Base-by-base conservation (phyloP, 2,797 vertebrate genomes). In the Antennarius maculatus region DNA sequence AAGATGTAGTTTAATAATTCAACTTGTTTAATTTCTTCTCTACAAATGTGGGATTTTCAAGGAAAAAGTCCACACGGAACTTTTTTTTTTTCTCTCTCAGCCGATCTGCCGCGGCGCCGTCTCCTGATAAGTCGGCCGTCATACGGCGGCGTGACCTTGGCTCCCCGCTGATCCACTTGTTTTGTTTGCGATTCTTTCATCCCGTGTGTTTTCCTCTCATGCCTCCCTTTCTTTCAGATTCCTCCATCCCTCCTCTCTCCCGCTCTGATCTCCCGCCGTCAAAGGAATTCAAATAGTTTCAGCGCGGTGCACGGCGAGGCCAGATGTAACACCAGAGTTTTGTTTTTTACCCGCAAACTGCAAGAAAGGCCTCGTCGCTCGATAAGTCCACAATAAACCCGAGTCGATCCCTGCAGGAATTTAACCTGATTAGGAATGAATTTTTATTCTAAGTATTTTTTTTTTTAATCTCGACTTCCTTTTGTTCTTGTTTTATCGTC, bases 181-280 rank as follows among this genome's bases (percentile, higher is more conserved):
- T 88, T 86, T 87, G 79, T 82, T 64, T 77, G 79, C 49, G 1
- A 54, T 66, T 81, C 81, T 86, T 86, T 88, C 69, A 87, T 89
- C 83, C 79, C 42, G 58, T 47, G 37, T 29, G 37, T 61, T 82
- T 72, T 72, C 54, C 61, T 75, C 76, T 63, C 63, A 27, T 41
- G 47, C 55, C 4, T 27, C 54, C 63, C 64, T 71, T 23, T 41
- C 55, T 67, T 54, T 79, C 69, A 77, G 57, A 73, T 76, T 72
- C 55, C 64, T 31, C 54, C 15, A 14, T 70, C 74, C 63, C 52
- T 69, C 66, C 49, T 58, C 63, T 70, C 58, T 64, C 67, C 54
- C 55, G 47, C 82, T 87, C 80, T 77, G 82, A 84, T 87, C 78
- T 77, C 80, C 73, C 16, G 68, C 84, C 76, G 83, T 82, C 85